Evolutionary conservation across 2,113 vertebrate genomes (phyloP).

Genomic region (Pseudorectes ferrugineus): DNA sequence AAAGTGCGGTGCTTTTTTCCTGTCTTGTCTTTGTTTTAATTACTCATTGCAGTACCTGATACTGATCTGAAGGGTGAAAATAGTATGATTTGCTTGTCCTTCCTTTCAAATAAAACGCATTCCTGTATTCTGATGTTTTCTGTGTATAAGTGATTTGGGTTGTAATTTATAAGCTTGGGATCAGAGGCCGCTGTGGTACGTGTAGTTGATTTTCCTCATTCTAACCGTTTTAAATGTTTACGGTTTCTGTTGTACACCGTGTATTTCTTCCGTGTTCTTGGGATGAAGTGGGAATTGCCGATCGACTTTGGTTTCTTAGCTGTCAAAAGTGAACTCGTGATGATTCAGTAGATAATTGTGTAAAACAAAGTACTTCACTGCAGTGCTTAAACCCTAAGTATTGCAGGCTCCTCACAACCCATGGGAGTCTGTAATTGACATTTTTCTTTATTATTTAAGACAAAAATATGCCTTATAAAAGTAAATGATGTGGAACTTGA

Average conservation of each 20-base stretch:
- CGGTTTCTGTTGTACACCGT: fast-evolving
- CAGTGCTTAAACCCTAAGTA: not conserved
- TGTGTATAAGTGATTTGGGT: not conserved
- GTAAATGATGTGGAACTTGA: conserved; percentile 3
- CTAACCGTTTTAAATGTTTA: not conserved
- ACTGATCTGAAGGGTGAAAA: not conserved
- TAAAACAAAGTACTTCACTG: not conserved
- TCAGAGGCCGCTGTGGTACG: not conserved
- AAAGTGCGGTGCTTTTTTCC: not conserved
- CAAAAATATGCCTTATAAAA: not conserved
- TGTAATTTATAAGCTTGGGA: not conserved
- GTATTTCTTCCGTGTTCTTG: not conserved
- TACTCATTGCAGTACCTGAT: not conserved
- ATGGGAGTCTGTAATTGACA: not conserved
- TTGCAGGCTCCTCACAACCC: not conserved
- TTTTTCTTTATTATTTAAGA: not conserved
- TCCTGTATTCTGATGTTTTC: not conserved
- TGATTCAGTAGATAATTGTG: conserved; percentile 22
- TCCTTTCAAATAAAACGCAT: not conserved
- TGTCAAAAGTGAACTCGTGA: not conserved
- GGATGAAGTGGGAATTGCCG: not conserved
- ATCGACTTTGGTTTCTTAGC: not conserved
- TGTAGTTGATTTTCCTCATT: not conserved
- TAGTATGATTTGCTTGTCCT: not conserved
- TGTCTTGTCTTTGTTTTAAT: conserved; percentile 37